These are phyloP conservation scores for Phortica variegata DNA, from an alignment of 1,140 invertebrate species.

Conservation along the genomic window DNA sequence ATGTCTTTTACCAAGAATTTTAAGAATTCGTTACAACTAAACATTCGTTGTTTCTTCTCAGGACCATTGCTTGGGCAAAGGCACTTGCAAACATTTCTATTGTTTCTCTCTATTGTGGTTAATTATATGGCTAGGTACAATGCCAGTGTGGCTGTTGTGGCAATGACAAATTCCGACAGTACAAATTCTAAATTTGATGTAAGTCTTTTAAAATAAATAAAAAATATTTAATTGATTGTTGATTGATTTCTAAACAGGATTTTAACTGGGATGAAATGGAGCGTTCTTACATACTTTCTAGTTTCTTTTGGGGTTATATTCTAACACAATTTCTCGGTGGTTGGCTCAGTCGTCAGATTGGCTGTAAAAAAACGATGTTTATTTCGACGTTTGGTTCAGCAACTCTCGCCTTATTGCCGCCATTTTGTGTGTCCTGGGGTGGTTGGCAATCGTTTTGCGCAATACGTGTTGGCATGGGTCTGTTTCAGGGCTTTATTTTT, in stretches of 20 bases:
- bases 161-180: slow-evolving; percentile 42
- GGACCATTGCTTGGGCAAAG: slow-evolving; percentile 40
- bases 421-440: slow-evolving; percentile 54
- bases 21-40: not conserved
- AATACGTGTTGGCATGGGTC: slow-evolving; percentile 71
- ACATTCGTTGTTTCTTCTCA: slow-evolving; percentile 1
- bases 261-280: slow-evolving; percentile 60
- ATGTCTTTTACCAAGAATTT: not conserved
- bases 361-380: slow-evolving; percentile 65
- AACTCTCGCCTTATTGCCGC: slow-evolving; percentile 58
- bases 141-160: slow-evolving; percentile 42
- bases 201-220: slow-evolving; percentile 7
- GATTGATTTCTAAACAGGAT: slow-evolving; percentile 15
- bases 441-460: slow-evolving; percentile 64
- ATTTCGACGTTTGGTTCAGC: slow-evolving; percentile 60
- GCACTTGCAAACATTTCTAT: slow-evolving; percentile 37
- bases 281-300: slow-evolving; percentile 63
- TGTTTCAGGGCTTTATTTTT: slow-evolving; percentile 76
- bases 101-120: slow-evolving; percentile 41
- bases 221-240: not conserved
- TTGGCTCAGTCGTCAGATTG: slow-evolving; percentile 65
- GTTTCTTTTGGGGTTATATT: slow-evolving; percentile 68
- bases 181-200: slow-evolving; percentile 43
- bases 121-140: slow-evolving; percentile 45
- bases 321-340: slow-evolving; percentile 67